Evolutionary conservation across 2,888 invertebrate species (phyloP).

Genomic region (Nephrotoma guestfalica): DNA sequence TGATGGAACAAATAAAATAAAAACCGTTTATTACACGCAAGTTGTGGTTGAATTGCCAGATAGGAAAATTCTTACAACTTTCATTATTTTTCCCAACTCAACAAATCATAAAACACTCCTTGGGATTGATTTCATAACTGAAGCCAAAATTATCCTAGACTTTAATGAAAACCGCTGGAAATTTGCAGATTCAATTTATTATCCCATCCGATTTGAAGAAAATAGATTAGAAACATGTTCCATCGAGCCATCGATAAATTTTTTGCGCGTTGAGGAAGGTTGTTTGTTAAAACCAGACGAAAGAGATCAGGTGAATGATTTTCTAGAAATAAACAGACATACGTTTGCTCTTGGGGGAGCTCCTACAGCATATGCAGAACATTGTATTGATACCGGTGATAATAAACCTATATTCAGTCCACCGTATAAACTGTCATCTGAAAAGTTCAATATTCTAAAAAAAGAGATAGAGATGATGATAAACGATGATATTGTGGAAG

Average conservation of each 20-base stretch:
- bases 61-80: constrained; percentile 11
- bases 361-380: neutral
- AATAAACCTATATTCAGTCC: neutral
- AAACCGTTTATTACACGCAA: constrained; percentile 8
- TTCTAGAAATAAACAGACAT: neutral
- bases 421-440: neutral
- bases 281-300: neutral
- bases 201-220: neutral
- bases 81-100: constrained; percentile 15
- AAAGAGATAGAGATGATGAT: constrained; percentile 7
- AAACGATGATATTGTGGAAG: no score
- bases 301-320: neutral
- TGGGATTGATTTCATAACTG: constrained; percentile 15
- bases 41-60: constrained; percentile 8
- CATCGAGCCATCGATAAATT: neutral
- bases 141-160: constrained; percentile 17
- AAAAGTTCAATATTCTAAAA: neutral
- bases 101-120: constrained; percentile 13
- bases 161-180: constrained; percentile 15
- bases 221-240: neutral
- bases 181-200: constrained; percentile 8
- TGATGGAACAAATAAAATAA: constrained; percentile 7
- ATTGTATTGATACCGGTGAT: neutral
- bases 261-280: neutral
- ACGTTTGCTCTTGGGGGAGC: neutral